A percentile compares a stretch with the other conserved stretches of the same genome.
Conservation (phyloP, 1,140 invertebrate species). For the Temnothorax longispinosus region DNA sequence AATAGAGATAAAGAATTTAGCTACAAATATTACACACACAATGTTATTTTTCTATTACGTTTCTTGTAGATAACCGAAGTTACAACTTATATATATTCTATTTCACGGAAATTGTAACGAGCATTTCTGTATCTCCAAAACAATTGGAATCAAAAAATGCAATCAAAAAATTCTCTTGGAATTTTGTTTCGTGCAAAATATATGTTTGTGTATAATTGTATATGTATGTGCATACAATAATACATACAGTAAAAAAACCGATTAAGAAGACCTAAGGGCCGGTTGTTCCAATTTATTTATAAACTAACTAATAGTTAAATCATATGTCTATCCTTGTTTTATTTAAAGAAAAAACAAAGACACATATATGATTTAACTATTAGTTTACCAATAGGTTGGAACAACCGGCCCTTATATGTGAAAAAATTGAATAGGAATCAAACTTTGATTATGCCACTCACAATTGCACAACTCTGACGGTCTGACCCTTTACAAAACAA, state of each 20-base stretch:
- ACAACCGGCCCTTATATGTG: not conserved
- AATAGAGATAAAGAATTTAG: slow-evolving; percentile 1
- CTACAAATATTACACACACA: not conserved
- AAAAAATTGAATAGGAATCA: slow-evolving; percentile 11
- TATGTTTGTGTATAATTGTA: not conserved
- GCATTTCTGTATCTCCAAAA: not conserved
- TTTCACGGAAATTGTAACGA: not conserved
- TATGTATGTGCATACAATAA: not conserved
- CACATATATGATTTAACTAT: too few species aligned
- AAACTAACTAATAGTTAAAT: too few species aligned
- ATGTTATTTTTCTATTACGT: slow-evolving; percentile 16
- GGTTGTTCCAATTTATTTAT: too few species aligned
- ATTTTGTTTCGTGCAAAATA: not conserved
- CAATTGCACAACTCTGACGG: not conserved
- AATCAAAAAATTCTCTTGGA: slow-evolving; percentile 24
- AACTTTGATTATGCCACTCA: not conserved
- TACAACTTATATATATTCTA: not conserved
- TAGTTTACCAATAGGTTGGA: too few species aligned
- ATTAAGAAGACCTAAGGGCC: slow-evolving; percentile 8
- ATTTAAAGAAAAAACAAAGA: too few species aligned
- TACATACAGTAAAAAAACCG: slow-evolving; percentile 26
- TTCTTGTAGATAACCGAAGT: not conserved
- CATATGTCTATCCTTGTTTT: too few species aligned
- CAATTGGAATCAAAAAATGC: not conserved
- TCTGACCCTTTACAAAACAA: not conserved